Evolutionary conservation across 2,113 vertebrate genomes (phyloP).

Genomic region (Brachirus orientalis): DNA sequence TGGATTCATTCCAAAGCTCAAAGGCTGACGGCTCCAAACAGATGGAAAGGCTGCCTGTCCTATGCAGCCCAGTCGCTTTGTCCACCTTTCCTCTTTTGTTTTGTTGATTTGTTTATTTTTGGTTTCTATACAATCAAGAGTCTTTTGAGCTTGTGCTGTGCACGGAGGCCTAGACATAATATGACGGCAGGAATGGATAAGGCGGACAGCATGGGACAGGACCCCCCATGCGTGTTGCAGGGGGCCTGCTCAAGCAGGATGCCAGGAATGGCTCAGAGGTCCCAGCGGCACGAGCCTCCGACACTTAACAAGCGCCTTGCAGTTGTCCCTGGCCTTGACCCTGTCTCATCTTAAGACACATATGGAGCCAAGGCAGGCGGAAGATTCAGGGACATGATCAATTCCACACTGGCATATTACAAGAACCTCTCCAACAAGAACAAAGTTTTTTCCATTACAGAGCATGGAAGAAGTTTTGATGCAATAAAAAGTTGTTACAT

Average conservation of each 20-base stretch:
- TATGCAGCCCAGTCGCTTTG: slow-evolving; percentile 35
- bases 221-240: slow-evolving; percentile 69
- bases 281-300: slow-evolving; percentile 80
- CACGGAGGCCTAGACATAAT: slow-evolving; percentile 76
- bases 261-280: slow-evolving; percentile 75
- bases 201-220: slow-evolving; percentile 52
- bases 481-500: background rate
- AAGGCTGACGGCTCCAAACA: slow-evolving; percentile 69
- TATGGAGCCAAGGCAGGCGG: slow-evolving; percentile 50
- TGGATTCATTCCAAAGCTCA: slow-evolving; percentile 47
- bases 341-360: slow-evolving; percentile 72
- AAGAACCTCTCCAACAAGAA: slow-evolving; percentile 52
- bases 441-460: slow-evolving; percentile 44
- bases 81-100: slow-evolving; percentile 63
- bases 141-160: slow-evolving; percentile 26
- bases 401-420: slow-evolving; percentile 62
- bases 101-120: slow-evolving; percentile 79
- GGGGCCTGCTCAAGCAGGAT: slow-evolving; percentile 66
- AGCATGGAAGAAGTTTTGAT: background rate
- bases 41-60: slow-evolving; percentile 62
- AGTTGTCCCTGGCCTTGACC: slow-evolving; percentile 80
- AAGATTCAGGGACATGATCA: slow-evolving; percentile 66
- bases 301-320: slow-evolving; percentile 83
- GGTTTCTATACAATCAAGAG: slow-evolving; percentile 74
- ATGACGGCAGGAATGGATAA: slow-evolving; percentile 63